Base-by-base conservation (phyloP, 2,888 invertebrate species). In the Aspidiotus destructor region DNA sequence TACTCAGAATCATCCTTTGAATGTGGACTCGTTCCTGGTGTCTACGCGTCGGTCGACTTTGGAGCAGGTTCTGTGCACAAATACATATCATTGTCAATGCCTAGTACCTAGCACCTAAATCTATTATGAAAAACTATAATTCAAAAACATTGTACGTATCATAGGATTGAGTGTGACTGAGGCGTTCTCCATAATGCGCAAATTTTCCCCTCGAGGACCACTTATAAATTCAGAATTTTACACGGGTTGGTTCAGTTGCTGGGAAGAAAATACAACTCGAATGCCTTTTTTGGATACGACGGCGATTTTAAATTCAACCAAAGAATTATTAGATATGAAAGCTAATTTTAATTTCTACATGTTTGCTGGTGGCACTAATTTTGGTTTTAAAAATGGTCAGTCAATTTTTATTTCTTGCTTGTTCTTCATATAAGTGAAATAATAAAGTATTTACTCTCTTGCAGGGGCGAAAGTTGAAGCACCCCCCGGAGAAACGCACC, bases 221-320 rank as follows among this genome's bases (percentile, higher is more conserved):
- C 76, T 90, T 62, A 89, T 94, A 70, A 95, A 95, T 79, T 89
- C 92, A 0, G 93, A 94, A 78, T 95, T 82, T 77, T 96, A 95
- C 80, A 86, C 92, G 0, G 95, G 95, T 3, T 96, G 95, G 95
- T 77, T 95, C 67, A 89, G 92, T 0, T 88, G 91, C 76, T 96
- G 95, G 95, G 86, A 86, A 55, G 84, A 86, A 74, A 75, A 77
- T 0, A 83, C 88, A 73, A 83, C 84, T 60, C 80, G 79, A 44
- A 82, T 83, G 0, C 5, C 28, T 28, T 28, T 28, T 28, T 5
- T 28, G 28, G 73, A 75, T 17, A 80, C 83, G 0, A 74, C 76
- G 0, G 71, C 71, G 0, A 82, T 91, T 11, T 79, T 83, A 0
- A 74, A 75, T 5, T 82, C 84, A 0, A 78, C 81, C 41, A 80